Conservation (phyloP, 1,140 invertebrate genomes). For the Cydia fagiglandana region DNA sequence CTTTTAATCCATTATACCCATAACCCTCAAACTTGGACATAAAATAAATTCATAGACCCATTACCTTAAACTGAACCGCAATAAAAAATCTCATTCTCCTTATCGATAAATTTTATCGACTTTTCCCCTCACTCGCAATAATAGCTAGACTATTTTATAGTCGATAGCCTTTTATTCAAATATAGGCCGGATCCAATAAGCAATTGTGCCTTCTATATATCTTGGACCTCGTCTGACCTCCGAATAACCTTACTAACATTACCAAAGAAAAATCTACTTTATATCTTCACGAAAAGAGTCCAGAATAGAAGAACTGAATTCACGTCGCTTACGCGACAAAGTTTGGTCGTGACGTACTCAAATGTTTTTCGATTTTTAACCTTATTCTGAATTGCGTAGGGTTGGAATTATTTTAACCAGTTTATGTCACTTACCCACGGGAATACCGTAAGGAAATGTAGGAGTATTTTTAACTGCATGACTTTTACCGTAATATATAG, state of each 20-base stretch:
- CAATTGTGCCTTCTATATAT: constrained; percentile 14
- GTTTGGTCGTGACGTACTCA: neutral
- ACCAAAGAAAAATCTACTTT: neutral
- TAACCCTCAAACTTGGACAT: constrained; percentile 4
- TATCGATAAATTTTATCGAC: constrained; percentile 21
- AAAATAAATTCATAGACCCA: constrained; percentile 20
- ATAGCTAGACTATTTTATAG: constrained; percentile 17
- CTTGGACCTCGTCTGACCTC: neutral
- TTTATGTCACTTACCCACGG: neutral
- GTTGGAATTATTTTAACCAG: neutral
- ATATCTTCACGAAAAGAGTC: neutral
- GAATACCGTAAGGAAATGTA: neutral
- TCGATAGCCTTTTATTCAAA: constrained; percentile 21
- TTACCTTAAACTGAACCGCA: constrained; percentile 20
- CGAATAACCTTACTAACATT: constrained; percentile 6
- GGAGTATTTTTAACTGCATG: constrained; percentile 3
- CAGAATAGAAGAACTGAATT: neutral
- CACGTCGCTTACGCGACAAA: neutral
- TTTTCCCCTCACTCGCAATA: constrained; percentile 13
- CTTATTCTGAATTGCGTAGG: neutral
- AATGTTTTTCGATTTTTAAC: neutral
- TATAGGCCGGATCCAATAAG: constrained; percentile 11
- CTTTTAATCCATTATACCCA: constrained; percentile 8
- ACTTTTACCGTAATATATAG: constrained; percentile 4
- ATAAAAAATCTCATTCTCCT: constrained; percentile 21